Percentiles rank a stretch among this genome's conserved stretches.
Evolutionary conservation across 2,113 vertebrate species (phyloP).

Genomic region (Okapia johnstoni): DNA sequence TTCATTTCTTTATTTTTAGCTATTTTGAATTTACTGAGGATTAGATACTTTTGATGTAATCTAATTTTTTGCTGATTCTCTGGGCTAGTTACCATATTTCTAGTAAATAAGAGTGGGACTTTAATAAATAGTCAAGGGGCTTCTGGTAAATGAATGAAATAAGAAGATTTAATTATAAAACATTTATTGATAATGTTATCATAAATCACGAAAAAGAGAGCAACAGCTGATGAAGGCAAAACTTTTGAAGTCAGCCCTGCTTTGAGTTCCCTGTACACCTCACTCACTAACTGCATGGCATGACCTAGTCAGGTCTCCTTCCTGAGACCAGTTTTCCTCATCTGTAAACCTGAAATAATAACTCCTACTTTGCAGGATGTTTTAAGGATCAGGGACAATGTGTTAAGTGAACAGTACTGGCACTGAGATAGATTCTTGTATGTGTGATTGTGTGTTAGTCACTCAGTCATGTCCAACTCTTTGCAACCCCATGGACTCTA

Average conservation of each 20-base stretch:
- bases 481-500: neutral
- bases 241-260: neutral
- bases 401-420: neutral
- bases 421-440: neutral
- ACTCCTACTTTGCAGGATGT: neutral
- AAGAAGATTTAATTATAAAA: neutral
- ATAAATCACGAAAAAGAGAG: neutral
- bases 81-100: neutral
- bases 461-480: neutral
- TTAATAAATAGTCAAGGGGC: neutral
- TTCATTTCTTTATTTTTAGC: neutral
- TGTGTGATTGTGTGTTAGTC: neutral
- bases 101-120: neutral
- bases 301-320: neutral
- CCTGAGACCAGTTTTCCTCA: neutral
- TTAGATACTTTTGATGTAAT: neutral
- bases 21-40: neutral
- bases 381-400: neutral
- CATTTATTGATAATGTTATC: neutral
- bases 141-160: neutral
- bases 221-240: neutral
- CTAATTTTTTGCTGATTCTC: neutral
- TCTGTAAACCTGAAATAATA: neutral
- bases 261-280: neutral
- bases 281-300: neutral